Percentiles rank a stretch among this genome's conserved stretches.
Conservation (phyloP, 2,888 invertebrate genomes). For the Colletes collaris region DNA sequence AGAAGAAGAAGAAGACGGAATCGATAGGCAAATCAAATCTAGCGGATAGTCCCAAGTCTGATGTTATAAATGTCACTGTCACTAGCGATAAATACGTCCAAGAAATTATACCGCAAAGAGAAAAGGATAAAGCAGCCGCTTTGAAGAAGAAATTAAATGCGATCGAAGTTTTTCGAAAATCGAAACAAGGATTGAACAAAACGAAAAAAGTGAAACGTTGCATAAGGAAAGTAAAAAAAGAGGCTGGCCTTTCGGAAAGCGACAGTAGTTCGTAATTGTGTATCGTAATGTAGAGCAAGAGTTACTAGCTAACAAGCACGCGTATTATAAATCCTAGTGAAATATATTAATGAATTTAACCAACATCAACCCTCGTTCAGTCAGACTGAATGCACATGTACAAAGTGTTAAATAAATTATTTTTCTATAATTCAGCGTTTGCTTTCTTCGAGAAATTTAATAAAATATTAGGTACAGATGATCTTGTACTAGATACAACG, state of each 20-base stretch:
- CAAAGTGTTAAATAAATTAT: slow-evolving; percentile 41
- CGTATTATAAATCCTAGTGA: not conserved
- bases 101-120: slow-evolving; percentile 88
- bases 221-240: slow-evolving; percentile 85
- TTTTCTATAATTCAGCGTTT: slow-evolving; percentile 12
- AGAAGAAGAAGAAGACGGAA: slow-evolving; percentile 24
- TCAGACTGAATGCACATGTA: not conserved
- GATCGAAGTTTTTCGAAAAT: slow-evolving; percentile 89
- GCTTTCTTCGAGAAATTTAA: slow-evolving; percentile 4
- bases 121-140: slow-evolving; percentile 87
- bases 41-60: not conserved
- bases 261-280: slow-evolving; percentile 80
- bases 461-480: not conserved
- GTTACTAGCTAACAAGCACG: not conserved
- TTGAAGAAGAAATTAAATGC: slow-evolving; percentile 89
- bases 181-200: slow-evolving; percentile 86
- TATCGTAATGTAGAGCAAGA: not conserved
- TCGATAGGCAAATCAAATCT: slow-evolving; percentile 13
- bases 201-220: slow-evolving; percentile 83
- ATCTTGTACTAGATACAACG: not conserved
- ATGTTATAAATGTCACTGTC: not conserved
- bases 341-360: not conserved
- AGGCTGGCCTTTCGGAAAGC: slow-evolving; percentile 88
- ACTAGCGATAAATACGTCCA: slow-evolving; percentile 45
- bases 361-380: not conserved